phyloP scores from a whole-genome alignment of 1,140 invertebrate genomes.

The Solen grandis region DNA sequence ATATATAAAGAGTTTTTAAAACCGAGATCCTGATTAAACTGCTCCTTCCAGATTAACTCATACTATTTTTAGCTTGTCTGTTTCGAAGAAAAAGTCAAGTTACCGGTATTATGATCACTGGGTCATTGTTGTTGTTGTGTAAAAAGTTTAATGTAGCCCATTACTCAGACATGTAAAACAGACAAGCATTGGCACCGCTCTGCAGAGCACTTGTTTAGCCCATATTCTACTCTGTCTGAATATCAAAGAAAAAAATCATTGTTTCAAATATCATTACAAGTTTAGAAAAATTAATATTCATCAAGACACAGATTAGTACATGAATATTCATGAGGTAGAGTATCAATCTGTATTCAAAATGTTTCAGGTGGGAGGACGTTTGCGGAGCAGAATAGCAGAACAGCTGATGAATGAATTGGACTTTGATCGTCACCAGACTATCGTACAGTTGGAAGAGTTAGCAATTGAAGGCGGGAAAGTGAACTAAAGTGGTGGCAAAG shows the following conservation, averaged over 20 bases:
- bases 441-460: conserved; percentile 65
- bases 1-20: too few species aligned
- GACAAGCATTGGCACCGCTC: too few species aligned
- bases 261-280: too few species aligned
- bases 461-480: conserved; percentile 24
- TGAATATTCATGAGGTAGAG: not conserved
- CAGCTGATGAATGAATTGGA: conserved; percentile 75
- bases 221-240: not conserved
- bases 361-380: conserved; percentile 66
- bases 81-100: too few species aligned
- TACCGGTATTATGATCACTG: too few species aligned
- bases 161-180: too few species aligned
- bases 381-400: conserved; percentile 72
- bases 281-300: not conserved
- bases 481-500: too few species aligned
- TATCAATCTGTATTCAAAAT: not conserved
- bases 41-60: too few species aligned
- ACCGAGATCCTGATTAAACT: too few species aligned
- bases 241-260: not conserved
- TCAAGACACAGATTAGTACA: not conserved
- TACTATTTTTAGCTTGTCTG: too few species aligned
- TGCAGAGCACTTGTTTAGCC: not conserved
- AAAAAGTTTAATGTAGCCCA: too few species aligned
- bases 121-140: too few species aligned
- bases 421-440: conserved; percentile 65